Evolutionary conservation across 2,888 invertebrate species (phyloP), one percentile per base, ranked within the genome.

Genomic region (Lithosia quadra): DNA sequence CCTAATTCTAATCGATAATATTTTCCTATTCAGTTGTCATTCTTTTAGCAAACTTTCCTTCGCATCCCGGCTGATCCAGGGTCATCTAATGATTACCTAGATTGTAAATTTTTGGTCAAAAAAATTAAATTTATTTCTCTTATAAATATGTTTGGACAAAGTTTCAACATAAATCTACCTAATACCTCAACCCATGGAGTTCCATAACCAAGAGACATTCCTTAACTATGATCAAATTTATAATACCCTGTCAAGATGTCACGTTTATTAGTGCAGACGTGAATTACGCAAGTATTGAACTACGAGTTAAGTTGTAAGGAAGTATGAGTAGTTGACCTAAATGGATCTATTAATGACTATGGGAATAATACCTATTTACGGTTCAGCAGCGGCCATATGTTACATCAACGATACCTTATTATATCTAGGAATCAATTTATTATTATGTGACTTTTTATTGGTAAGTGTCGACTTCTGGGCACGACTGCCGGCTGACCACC

Each of bases 241-340:
- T 65, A 65, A 65, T 62, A 21, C 57, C 62, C 49, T 65, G 69
- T 69, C 65, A 69, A 65, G 28, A 1, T 18, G 22, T 53, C 57
- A 57, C 58, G 34, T 36, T 34, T 36, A 63, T 63, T 67, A 53
- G 67, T 57, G 57, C 18, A 24, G 24, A 63, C 22, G 49, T 58
- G 63, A 63, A 39, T 67, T 67, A 67, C 22, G 7, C 43, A 11
- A 24, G 24, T 10, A 65, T 56, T 62, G 63, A 58, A 68, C 49
- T 62, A 56, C 56, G 21, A 67, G 33, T 13, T n/a, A 33, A 62
- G 33, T 62, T 57, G 7, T 15, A 13, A 55, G 34, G 21, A 13
- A 33, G 43, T 39, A 15, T 28, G 21, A 43, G 43, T 57, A 43
- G 10, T 43, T 63, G 18, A 39, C n/a, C n/a, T 49, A n/a, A n/a